Evolutionary conservation across 2,797 vertebrate genomes (phyloP), one percentile per base, ranked within the genome.

Genomic region (Gadopsis bispinosus): DNA sequence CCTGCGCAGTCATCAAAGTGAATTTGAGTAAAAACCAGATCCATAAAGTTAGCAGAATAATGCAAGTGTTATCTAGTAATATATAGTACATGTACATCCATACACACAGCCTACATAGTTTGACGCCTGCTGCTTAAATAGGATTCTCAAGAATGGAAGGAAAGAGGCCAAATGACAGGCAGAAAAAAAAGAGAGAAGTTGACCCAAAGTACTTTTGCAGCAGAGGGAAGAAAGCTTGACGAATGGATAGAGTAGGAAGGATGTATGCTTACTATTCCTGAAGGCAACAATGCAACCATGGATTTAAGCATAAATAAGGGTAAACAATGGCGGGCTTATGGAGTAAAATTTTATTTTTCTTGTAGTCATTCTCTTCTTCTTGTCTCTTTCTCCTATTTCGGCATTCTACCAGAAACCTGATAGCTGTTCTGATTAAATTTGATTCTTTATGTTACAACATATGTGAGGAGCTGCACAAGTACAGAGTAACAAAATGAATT

Each of bases 241-340:
- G 60, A 85, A 71, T 85, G 35, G 75, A 84, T 77, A 64, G 68
- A 62, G 61, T 64, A 53, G 54, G 76, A 72, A 35, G 37, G n/a
- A 58, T 13, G 45, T 58, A 53, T 80, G 68, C 62, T 87, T 83
- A 66, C 56, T 58, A 68, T 80, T 79, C 22, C 43, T 61, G 62
- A 47, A 66, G 53, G 70, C 77, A 87, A 81, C 71, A 80, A 79
- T 75, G 71, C 78, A 86, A 80, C 56, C 73, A 65, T 78, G 71
- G 81, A 79, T 84, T 83, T 80, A 77, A 77, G 70, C 26, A 75
- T 60, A 79, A 75, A 66, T 51, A 76, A 14, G 20, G 51, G 50
- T 69, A 79, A 81, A 89, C 73, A 87, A 71, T 71, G 60, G 14
- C 35, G 64, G 75, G 37, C 69, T 19, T 74, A 84, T 60, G 70